These are phyloP conservation scores for Eueremaeus valkanovi DNA, from an alignment of 2,888 invertebrate genomes.

Conservation along the genomic window DNA sequence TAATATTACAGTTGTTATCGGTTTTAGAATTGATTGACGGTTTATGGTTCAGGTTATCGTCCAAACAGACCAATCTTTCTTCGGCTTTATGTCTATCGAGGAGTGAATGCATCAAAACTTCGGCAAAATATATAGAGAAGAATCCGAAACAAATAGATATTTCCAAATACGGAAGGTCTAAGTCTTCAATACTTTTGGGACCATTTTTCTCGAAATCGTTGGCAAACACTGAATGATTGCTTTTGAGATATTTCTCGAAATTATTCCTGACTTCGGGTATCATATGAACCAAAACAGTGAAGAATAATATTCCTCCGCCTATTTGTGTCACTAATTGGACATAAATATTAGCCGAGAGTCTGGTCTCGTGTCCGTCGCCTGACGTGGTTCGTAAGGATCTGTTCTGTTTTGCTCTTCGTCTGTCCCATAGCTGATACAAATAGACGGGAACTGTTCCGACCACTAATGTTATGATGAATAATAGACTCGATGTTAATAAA, in stretches of 20 bases:
- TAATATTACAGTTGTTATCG: not conserved
- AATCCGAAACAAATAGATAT: conserved; percentile 69
- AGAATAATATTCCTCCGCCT: conserved; percentile 76
- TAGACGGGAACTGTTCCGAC: conserved; percentile 40
- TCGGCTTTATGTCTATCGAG: conserved; percentile 54
- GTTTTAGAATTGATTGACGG: no score
- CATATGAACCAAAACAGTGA: conserved; percentile 75
- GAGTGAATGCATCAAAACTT: conserved; percentile 69
- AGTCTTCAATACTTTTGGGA: conserved; percentile 39
- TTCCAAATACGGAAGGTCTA: conserved; percentile 64
- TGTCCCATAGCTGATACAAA: conserved; percentile 23
- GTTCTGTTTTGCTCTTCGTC: not conserved
- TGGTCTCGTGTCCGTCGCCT: not conserved
- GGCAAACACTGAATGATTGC: not conserved
- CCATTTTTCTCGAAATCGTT: conserved; percentile 52
- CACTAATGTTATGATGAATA: conserved; percentile 37
- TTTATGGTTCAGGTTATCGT: no score
- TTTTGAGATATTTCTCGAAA: conserved; percentile 52
- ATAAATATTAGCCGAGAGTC: not conserved
- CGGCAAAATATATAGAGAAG: conserved; percentile 71
- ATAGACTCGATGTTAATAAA: not conserved
- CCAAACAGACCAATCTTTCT: no score
- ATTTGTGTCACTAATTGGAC: conserved; percentile 50
- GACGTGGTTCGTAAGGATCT: not conserved
- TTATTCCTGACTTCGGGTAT: conserved; percentile 72